Evolutionary conservation across 2,113 vertebrate species (phyloP), one percentile per base, ranked within the genome.

Genomic region (Notothenia rossii): DNA sequence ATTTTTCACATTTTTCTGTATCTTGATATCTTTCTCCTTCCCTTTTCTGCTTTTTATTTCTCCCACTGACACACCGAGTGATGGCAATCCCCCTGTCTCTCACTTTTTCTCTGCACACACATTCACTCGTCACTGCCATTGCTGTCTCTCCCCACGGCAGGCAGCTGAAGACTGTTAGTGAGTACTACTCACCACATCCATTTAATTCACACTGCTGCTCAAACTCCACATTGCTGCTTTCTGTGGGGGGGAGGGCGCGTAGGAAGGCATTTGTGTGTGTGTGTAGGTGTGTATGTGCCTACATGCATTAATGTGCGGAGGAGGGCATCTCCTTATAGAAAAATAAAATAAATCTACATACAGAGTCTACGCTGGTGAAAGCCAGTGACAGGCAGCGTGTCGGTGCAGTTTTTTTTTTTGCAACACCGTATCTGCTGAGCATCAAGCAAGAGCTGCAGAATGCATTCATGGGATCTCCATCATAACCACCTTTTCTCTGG

Each of bases 141-240:
- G 15, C 79, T 17, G 63, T 79, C 59, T 81, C 81, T 75, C 48
- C 67, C 56, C 61, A 58, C 65, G 80, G 62, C 75, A 73, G 64
- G 82, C 68, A 63, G 75, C 60, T 62, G 60, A 68, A 80, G 73
- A 76, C 75, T 79, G 82, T 82, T 75, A 20, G 75, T 75, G 84
- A 82, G 61, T 64, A 56, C 82, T 72, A 82, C 87, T 81, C 81
- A 83, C 83, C 69, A 67, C 69, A 85, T 89, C 65, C 78, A 79
- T 90, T 90, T 69, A 80, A 86, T 79, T 83, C 78, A 66, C 68
- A 74, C 70, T 69, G 71, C 83, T 85, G 79, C 87, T 82, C 77
- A 75, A 82, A 73, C 61, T 62, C 69, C 66, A 90, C 84, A 88
- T 80, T 81, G 74, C 71, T 65, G 66, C 84, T 87, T 68, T 82